Base-by-base conservation (phyloP, 30 jellyfish, hydroid and myxozoan genomes). In the Phacellophora camtschatica region DNA sequence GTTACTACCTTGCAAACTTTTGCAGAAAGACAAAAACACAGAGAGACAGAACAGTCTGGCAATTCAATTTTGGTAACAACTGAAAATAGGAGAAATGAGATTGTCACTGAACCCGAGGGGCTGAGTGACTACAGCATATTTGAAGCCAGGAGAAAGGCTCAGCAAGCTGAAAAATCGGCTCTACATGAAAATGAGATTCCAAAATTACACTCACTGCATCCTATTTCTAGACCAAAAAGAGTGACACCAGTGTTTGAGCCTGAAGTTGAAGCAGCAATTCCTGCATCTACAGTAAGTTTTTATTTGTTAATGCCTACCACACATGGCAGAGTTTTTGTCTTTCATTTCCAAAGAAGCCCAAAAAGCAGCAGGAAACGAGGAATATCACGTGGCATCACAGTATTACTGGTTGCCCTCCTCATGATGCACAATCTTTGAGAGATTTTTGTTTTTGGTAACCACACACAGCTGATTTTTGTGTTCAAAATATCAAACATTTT, bases 121-220 rank as follows among this genome's bases (percentile, higher is more conserved):
- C 34, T 59, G 54, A 77, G 82, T 32, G 89, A 61, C 3, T 77
- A 77, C 34, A 61, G 81, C n/a, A 24, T 28, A 31, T 77, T 77
- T 62, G 89, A 77, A 63, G 89, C 89, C 8, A 77, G 81, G 33
- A 59, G 89, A 45, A 77, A 77, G 31, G 89, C 89, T 20, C 71
- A 63, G 58, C 85, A 48, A 24, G 70, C 80, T 20, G 62, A 50
- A 36, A 62, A 28, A 28, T 39, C 61, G 0, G 37, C 63, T 28
- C 62, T 66, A 4, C 51, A 12, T 23, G 73, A 30, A 32, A 41
- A 8, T 5, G 85, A 50, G 31, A 62, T 2, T 9, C 81, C 81
- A 28, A 77, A 61, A 28, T 31, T 77, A 74, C 45, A 81, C 15
- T 59, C 89, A 13, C 48, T 77, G 57, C 67, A 77, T 50, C 89